These are phyloP conservation scores for Kuschelorhynchus macadamiae DNA, from an alignment of 2,888 invertebrate genomes.

Conservation along the genomic window DNA sequence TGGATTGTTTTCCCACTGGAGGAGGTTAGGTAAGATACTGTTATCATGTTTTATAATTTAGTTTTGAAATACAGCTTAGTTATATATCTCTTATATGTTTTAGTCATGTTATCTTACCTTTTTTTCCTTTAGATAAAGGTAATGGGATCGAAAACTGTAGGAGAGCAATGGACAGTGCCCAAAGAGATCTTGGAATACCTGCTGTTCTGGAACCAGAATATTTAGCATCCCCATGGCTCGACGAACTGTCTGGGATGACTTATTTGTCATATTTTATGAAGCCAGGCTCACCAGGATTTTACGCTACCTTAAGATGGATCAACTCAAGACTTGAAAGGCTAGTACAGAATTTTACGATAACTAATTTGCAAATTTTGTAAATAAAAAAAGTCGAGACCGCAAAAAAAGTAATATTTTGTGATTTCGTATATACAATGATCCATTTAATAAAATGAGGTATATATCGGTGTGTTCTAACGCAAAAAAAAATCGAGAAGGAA, in stretches of 20 bases:
- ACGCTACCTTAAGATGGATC: slow-evolving; percentile 93
- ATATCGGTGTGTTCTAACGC: too few species aligned
- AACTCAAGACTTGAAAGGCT: slow-evolving; percentile 86
- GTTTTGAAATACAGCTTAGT: too few species aligned
- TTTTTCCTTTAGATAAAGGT: slow-evolving; percentile 83
- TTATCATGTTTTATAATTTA: too few species aligned
- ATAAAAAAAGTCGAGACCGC: too few species aligned
- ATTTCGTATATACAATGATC: too few species aligned
- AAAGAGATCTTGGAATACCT: slow-evolving; percentile 92
- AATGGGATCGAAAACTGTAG: slow-evolving; percentile 91
- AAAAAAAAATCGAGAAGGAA: too few species aligned
- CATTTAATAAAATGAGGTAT: too few species aligned
- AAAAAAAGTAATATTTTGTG: too few species aligned
- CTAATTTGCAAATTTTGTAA: too few species aligned
- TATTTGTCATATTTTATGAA: slow-evolving; percentile 99
- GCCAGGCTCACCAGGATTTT: slow-evolving; percentile 93
- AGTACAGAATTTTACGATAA: slow-evolving; percentile 93
- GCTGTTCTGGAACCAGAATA: slow-evolving; percentile 97
- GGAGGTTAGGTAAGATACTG: slow-evolving; percentile 74
- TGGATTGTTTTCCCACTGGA: slow-evolving; percentile 89
- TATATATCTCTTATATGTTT: too few species aligned
- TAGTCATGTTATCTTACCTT: too few species aligned
- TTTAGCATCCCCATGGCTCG: slow-evolving; percentile 94
- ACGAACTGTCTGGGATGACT: slow-evolving; percentile 98
- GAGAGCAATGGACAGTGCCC: slow-evolving; percentile 92